Base-by-base conservation (phyloP, 2,888 invertebrate species). In the Tuta absoluta region DNA sequence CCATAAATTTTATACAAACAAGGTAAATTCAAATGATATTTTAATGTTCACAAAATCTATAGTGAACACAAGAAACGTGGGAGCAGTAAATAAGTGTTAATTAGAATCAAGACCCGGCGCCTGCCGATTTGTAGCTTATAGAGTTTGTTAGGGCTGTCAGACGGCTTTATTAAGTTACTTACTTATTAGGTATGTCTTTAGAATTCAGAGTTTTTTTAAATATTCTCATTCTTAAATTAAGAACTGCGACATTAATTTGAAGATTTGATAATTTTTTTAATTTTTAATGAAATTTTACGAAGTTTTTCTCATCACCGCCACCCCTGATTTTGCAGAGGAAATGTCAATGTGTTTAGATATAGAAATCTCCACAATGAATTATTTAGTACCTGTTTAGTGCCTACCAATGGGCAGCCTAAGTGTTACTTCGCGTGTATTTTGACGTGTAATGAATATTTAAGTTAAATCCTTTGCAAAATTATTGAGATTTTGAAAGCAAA, bases 51-150 rank as follows among this genome's bases (percentile, higher is more conserved):
- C 45, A 45, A 45, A 33, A 45, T 45, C n/a, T 45, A 45, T 17
- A 45, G 45, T 45, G 45, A 51, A 51, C 51, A 19, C 10, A 24
- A 24, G 23, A 56, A 56, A 23, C 63, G 33, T n/a, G 33, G 19
- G 63, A 63, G 57, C 48, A n/a, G 63, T 63, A 63, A 63, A 63
- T 63, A 45, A 63, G 49, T 33, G 19, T 19, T 63, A 63, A 63
- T 63, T 63, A 63, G 63, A 63, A 58, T 28, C 58, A 58, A 28
- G 23, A 28, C 28, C 11, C 19, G 63, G 58, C 57, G 63, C 63
- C 38, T 41, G n/a, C 45, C 63, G 45, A 58, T 63, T 58, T 59
- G 63, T 58, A 63, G 51, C 49, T 62, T 33, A 23, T 33, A 10
- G 48, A 12, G 53, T 57, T 45, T 19, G 28, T 4, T 45, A 45